Evolutionary conservation across 1,140 invertebrate genomes (phyloP).

Genomic region (Caerostris extrusa): DNA sequence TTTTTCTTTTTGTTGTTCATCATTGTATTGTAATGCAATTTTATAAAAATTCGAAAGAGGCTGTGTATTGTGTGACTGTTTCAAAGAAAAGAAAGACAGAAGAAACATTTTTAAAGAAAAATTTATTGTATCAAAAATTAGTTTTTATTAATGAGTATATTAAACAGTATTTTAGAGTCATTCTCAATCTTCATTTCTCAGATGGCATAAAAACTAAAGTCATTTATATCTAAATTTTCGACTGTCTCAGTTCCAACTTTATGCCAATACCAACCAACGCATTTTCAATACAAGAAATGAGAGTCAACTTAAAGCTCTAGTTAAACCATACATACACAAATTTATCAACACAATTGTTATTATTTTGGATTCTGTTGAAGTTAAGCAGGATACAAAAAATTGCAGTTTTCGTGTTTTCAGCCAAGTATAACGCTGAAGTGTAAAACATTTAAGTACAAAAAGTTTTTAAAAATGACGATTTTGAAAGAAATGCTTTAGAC

Average conservation of each 20-base stretch:
- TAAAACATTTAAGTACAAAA: too few relatives aligned
- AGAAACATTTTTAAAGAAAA: conserved; percentile 55
- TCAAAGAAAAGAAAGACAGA: conserved; percentile 10
- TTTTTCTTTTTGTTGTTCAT: background rate
- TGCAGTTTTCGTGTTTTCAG: too few relatives aligned
- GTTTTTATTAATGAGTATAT: conserved; percentile 61
- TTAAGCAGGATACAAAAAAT: too few relatives aligned
- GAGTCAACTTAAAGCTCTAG: background rate
- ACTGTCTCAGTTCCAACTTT: conserved; percentile 5
- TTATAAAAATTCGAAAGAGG: background rate
- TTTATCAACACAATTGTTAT: background rate
- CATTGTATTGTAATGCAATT: background rate
- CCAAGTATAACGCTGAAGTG: too few relatives aligned
- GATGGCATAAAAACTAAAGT: conserved; percentile 52
- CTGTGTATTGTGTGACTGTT: background rate
- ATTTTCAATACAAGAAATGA: background rate
- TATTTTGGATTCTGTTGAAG: too few relatives aligned
- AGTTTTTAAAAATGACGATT: too few relatives aligned
- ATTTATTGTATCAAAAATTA: conserved; percentile 76
- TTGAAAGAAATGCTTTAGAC: too few relatives aligned
- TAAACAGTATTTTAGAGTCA: conserved; percentile 45
- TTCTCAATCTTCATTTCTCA: conserved; percentile 59
- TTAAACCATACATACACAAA: background rate
- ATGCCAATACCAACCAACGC: background rate
- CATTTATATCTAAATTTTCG: conserved; percentile 37